These are phyloP conservation scores for Telmatochromis brichardi DNA, from an alignment of 2,113 vertebrate genomes.

Conservation along the genomic window DNA sequence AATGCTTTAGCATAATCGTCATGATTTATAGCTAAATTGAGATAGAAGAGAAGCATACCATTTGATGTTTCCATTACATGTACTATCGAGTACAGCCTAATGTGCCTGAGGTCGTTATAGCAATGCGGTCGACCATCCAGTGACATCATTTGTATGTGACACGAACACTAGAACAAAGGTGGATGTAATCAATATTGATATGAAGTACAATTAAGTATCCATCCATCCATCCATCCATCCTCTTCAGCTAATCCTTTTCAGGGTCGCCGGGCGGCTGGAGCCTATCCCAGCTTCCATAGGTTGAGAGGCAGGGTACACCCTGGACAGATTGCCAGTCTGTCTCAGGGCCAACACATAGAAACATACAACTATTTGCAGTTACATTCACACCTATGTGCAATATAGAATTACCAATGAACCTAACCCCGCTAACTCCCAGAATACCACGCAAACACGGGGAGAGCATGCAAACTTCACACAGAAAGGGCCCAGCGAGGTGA, in stretches of 20 bases:
- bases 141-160: neutral
- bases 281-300: neutral
- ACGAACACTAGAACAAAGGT: neutral
- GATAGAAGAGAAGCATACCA: neutral
- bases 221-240: neutral
- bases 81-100: neutral
- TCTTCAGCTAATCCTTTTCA: neutral
- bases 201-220: neutral
- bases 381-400: neutral
- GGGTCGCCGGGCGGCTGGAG: neutral
- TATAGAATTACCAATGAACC: neutral
- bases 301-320: neutral
- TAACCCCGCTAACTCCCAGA: neutral
- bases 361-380: neutral
- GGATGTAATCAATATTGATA: neutral
- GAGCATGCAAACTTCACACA: neutral
- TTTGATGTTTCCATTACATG: neutral
- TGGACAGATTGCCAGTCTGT: neutral
- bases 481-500: neutral
- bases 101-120: neutral
- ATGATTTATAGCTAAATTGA: neutral
- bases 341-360: neutral
- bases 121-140: accelerated
- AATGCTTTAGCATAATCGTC: neutral
- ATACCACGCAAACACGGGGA: neutral